Percentiles rank a stretch among this genome's conserved stretches.
Evolutionary conservation across 30 jellyfish, hydroid and myxozoan genomes (phyloP).

Genomic region (Catostylus mosaicus): DNA sequence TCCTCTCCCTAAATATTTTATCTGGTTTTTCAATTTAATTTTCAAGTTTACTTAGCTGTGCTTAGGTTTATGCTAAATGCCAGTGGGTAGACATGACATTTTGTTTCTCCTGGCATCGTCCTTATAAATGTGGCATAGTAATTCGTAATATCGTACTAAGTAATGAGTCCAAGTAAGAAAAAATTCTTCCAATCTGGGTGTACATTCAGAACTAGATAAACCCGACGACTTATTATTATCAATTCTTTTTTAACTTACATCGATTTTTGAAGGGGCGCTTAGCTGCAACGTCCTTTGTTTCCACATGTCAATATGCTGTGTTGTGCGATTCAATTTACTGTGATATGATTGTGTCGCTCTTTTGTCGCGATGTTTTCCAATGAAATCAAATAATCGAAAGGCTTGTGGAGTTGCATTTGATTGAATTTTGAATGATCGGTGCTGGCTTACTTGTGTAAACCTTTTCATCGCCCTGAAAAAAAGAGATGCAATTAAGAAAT

Average conservation of each 20-base stretch:
- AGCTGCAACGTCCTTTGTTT: constrained; percentile 86
- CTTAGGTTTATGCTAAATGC: too few relatives aligned
- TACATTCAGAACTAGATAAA: too few relatives aligned
- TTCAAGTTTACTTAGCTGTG: too few relatives aligned
- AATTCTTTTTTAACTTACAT: constrained; percentile 86
- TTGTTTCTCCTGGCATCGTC: too few relatives aligned
- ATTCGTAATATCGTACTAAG: too few relatives aligned
- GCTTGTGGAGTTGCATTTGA: constrained; percentile 89
- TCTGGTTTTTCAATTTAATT: too few relatives aligned
- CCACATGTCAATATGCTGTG: constrained; percentile 98
- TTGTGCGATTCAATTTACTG: constrained; percentile 77
- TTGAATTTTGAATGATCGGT: constrained; percentile 68
- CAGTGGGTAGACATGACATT: too few relatives aligned
- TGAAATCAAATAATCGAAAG: constrained; percentile 81
- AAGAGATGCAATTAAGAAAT: not conserved
- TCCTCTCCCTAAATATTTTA: too few relatives aligned
- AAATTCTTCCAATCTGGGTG: too few relatives aligned
- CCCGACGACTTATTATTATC: too few relatives aligned
- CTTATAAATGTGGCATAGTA: too few relatives aligned
- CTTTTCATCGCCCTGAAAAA: constrained; percentile 80
- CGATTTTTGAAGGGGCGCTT: constrained; percentile 85
- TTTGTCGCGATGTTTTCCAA: constrained; percentile 82
- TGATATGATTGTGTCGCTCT: constrained; percentile 75
- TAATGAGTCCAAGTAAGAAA: too few relatives aligned
- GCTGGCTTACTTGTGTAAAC: constrained; percentile 72